Evolutionary conservation across 2,888 invertebrate species (phyloP).

Genomic region (Dendrolimus pini): DNA sequence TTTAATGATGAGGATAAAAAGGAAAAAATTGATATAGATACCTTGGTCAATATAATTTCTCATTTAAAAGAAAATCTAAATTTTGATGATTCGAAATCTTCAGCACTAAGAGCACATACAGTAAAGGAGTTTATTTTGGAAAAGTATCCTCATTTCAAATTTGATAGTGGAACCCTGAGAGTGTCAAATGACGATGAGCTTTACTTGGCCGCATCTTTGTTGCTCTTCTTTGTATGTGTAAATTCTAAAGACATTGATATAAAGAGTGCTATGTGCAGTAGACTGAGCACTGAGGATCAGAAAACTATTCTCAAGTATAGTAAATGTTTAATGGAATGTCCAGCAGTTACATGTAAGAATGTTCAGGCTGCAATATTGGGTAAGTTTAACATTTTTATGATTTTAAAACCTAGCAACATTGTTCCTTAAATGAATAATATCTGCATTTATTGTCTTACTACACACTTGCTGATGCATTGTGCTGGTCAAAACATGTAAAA

Average conservation of each 20-base stretch:
- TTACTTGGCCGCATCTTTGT: constrained; percentile 62
- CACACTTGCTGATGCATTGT: too few relatives aligned
- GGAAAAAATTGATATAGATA: constrained; percentile 32
- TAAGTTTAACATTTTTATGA: constrained; percentile 18
- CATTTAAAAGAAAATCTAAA: constrained; percentile 56
- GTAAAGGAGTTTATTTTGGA: constrained; percentile 55
- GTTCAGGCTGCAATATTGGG: constrained; percentile 59
- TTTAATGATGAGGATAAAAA: constrained; percentile 36
- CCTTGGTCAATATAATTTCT: constrained; percentile 49
- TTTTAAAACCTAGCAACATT: neutral
- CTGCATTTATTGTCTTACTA: too few relatives aligned
- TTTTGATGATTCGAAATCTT: constrained; percentile 60
- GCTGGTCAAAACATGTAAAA: too few relatives aligned
- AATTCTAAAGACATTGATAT: constrained; percentile 71
- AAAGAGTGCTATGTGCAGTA: constrained; percentile 73
- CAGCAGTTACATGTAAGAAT: constrained; percentile 50
- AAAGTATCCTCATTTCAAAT: constrained; percentile 70
- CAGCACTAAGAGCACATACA: constrained; percentile 49
- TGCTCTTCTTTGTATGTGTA: constrained; percentile 70
- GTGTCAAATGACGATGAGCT: constrained; percentile 44
- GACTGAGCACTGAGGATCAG: constrained; percentile 67
- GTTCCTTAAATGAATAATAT: too few relatives aligned
- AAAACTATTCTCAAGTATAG: constrained; percentile 71
- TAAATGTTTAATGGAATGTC: constrained; percentile 67
- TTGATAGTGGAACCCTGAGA: constrained; percentile 46